Percentiles rank a stretch among this genome's conserved stretches.
Evolutionary conservation across 1,140 invertebrate genomes (phyloP).

Genomic region (Cecropterus lyciades): DNA sequence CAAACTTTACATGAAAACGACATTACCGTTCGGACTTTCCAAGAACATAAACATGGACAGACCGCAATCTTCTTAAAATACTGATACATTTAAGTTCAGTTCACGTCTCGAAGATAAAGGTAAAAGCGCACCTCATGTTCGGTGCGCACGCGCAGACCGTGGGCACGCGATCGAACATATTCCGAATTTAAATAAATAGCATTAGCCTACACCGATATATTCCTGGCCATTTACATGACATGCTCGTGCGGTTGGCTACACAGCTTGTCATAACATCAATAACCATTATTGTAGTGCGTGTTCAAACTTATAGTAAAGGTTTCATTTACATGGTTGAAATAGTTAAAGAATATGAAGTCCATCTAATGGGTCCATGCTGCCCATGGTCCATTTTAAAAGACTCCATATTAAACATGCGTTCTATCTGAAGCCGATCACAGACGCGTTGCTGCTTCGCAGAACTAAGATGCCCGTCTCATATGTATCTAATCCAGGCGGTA

Average conservation of each 20-base stretch:
- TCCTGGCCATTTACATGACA: constrained; percentile 27
- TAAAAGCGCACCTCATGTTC: constrained; percentile 31
- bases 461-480: too few species aligned
- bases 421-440: too few species aligned
- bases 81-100: constrained; percentile 27
- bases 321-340: too few species aligned
- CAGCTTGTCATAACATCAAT: constrained; percentile 16
- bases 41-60: not conserved
- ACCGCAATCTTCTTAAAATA: constrained; percentile 13
- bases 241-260: constrained; percentile 7
- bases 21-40: constrained; percentile 4
- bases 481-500: too few species aligned
- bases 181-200: constrained; percentile 31
- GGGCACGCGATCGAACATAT: constrained; percentile 24
- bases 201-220: constrained; percentile 21
- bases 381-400: too few species aligned
- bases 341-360: too few species aligned
- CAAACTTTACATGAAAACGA: not conserved
- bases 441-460: too few species aligned
- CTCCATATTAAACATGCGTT: too few species aligned
- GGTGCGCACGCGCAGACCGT: constrained; percentile 19
- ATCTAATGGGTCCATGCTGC: too few species aligned
- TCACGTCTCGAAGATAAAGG: constrained; percentile 33
- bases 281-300: not conserved
- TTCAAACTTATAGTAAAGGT: too few species aligned